A percentile compares a stretch with the other conserved stretches of the same genome.
Conservation (phyloP, 2,888 invertebrate species). For the Mactromeris polynyma region DNA sequence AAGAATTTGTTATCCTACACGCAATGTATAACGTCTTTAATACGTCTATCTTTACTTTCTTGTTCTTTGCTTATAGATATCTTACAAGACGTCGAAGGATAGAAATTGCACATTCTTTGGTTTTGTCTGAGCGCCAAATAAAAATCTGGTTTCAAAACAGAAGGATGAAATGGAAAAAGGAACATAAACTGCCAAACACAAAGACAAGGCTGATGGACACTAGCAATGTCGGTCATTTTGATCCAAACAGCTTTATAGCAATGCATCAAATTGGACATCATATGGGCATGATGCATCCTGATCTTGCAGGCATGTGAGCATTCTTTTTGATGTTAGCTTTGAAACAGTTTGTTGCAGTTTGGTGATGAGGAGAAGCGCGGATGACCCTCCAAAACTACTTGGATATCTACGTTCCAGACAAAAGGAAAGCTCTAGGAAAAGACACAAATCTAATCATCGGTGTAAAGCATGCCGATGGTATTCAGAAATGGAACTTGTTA, state of each 20-base stretch:
- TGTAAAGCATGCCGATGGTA: neutral
- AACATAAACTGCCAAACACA: slow-evolving; percentile 83
- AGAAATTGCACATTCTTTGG: slow-evolving; percentile 98
- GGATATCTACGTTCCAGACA: neutral
- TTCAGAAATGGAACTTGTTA: neutral
- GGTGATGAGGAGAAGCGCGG: neutral
- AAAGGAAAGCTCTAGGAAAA: neutral
- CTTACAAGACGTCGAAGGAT: slow-evolving; percentile 98
- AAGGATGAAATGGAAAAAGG: slow-evolving; percentile 97
- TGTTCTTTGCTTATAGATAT: slow-evolving; percentile 98
- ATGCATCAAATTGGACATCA: slow-evolving; percentile 72
- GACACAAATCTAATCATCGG: neutral
- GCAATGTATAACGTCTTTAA: neutral
- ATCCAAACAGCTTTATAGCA: slow-evolving; percentile 69
- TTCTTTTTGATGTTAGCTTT: neutral
- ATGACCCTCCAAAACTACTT: neutral
- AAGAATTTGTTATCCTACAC: neutral
- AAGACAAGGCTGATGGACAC: slow-evolving; percentile 80
- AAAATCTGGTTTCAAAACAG: slow-evolving; percentile 93
- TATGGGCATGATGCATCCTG: slow-evolving; percentile 68
- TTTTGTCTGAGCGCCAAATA: slow-evolving; percentile 97
- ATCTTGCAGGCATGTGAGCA: slow-evolving; percentile 55
- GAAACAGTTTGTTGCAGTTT: neutral
- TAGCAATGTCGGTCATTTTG: slow-evolving; percentile 70
- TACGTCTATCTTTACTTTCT: neutral